Evolutionary conservation across 2,797 vertebrate genomes (phyloP).

Genomic region (Microctenopoma lineatum): DNA sequence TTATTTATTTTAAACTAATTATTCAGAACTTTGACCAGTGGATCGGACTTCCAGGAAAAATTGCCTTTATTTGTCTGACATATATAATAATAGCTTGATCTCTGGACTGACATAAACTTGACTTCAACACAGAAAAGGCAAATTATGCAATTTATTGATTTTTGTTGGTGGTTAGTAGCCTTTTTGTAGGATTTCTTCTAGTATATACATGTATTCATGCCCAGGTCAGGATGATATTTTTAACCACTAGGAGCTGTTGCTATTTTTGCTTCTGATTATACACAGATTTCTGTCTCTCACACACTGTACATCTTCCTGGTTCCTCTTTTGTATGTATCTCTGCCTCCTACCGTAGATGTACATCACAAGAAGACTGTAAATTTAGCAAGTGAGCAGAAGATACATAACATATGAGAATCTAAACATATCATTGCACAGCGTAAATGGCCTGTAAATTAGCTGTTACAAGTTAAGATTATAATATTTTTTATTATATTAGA

Average conservation of each 20-base stretch:
- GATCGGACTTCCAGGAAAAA: conserved; percentile 32
- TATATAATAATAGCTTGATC: not conserved
- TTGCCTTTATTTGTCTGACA: not conserved
- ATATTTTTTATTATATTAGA: conserved; percentile 1
- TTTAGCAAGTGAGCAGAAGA: not conserved
- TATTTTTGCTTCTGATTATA: not conserved
- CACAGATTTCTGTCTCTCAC: not conserved
- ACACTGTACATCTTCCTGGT: not conserved
- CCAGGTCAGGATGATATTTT: not conserved
- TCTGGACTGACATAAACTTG: conserved; percentile 18
- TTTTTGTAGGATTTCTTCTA: not conserved
- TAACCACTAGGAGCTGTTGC: not conserved
- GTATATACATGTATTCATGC: not conserved
- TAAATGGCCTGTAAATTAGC: not conserved
- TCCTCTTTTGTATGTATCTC: conserved; percentile 5
- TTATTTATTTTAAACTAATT: conserved; percentile 72
- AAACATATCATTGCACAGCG: not conserved
- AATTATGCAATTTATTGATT: not conserved
- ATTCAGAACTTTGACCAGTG: conserved; percentile 42
- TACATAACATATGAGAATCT: not conserved
- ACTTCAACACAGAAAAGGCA: not conserved
- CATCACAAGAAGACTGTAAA: not conserved
- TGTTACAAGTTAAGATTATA: not conserved
- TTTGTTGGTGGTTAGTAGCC: not conserved
- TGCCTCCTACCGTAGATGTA: not conserved